A percentile compares a stretch with the other conserved stretches of the same genome.
Conservation (phyloP, 2,113 vertebrate species). For the Motacilla tschutschensis region DNA sequence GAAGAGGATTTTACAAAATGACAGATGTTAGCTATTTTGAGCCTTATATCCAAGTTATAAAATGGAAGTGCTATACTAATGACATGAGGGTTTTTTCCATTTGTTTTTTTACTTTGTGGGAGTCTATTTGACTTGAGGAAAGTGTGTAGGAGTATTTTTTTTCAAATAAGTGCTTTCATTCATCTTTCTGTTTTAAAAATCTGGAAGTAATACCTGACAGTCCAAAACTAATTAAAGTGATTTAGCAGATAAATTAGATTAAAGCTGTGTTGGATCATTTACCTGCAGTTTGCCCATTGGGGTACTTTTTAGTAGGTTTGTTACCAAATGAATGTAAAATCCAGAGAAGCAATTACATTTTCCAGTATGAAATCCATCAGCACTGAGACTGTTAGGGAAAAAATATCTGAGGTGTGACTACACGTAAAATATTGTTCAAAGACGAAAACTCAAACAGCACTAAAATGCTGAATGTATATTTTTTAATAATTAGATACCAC, state of each 20-base stretch:
- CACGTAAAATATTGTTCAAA: neutral
- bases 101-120: neutral
- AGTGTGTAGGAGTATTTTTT: neutral
- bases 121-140: neutral
- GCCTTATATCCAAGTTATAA: neutral
- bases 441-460: neutral
- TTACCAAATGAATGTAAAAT: constrained; percentile 7
- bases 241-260: constrained; percentile 28
- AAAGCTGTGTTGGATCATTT: constrained; percentile 19
- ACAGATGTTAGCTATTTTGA: neutral
- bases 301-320: constrained; percentile 17
- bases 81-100: fast-evolving
- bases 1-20: neutral
- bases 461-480: neutral
- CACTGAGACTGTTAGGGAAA: neutral
- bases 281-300: constrained; percentile 1
- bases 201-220: neutral
- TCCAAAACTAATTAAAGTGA: constrained; percentile 14
- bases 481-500: neutral
- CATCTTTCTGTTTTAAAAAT: neutral
- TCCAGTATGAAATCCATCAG: neutral
- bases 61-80: neutral
- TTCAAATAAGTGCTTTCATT: neutral
- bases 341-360: constrained; percentile 35
- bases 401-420: constrained; percentile 18